Conservation (phyloP, 2,797 vertebrate species). For the Microtus agrestis region DNA sequence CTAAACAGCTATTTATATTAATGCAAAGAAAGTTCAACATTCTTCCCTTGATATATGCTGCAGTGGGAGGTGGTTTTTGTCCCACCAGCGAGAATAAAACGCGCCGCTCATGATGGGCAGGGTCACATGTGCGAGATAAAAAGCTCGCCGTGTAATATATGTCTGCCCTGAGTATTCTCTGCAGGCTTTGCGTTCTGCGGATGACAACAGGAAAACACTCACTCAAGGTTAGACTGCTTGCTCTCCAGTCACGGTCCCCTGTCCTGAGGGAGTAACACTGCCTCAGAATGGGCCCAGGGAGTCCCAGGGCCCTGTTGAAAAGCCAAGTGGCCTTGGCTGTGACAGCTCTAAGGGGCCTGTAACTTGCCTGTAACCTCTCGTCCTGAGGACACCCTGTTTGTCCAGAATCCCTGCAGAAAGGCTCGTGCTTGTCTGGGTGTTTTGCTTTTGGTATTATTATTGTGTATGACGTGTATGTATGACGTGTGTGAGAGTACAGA, state of each 20-base stretch:
- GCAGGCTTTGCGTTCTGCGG: conserved; percentile 88
- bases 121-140: conserved; percentile 91
- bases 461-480: not conserved
- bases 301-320: not conserved
- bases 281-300: conserved; percentile 75
- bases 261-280: conserved; percentile 80
- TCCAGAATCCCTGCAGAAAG: not conserved
- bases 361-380: not conserved
- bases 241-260: conserved; percentile 84
- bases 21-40: conserved; percentile 92
- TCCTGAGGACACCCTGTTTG: not conserved
- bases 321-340: not conserved
- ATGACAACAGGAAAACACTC: conserved; percentile 91
- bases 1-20: conserved; percentile 94
- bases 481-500: not conserved
- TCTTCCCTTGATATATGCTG: conserved; percentile 92
- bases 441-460: not conserved
- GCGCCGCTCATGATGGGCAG: conserved; percentile 90
- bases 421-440: not conserved
- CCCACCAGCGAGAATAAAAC: conserved; percentile 91
- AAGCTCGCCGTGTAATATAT: conserved; percentile 89
- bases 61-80: conserved; percentile 89
- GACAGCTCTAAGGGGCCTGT: not conserved
- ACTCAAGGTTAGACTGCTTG: conserved; percentile 88
- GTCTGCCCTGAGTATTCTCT: conserved; percentile 87